These are phyloP conservation scores for Crypturellus tataupa DNA, from an alignment of 2,797 vertebrate genomes.

Conservation along the genomic window DNA sequence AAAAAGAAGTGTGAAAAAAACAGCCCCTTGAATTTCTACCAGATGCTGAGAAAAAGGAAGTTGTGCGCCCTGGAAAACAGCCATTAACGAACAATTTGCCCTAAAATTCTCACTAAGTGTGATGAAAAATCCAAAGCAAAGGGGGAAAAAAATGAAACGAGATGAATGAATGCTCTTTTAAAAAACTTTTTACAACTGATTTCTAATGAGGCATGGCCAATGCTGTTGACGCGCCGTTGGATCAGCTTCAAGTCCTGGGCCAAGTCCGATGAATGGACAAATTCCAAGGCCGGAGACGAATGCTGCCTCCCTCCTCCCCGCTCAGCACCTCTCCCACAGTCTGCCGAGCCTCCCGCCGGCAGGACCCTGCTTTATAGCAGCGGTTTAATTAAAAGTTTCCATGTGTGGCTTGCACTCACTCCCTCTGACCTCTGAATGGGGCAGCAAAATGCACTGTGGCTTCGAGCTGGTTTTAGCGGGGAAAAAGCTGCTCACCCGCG, in stretches of 20 bases:
- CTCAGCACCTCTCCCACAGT: conserved; percentile 47
- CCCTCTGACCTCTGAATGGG: neutral
- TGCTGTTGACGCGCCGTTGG: conserved; percentile 43
- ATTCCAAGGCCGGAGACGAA: conserved; percentile 48
- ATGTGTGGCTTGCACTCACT: neutral
- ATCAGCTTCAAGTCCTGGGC: conserved; percentile 47
- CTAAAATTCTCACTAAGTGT: neutral
- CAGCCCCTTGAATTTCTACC: neutral
- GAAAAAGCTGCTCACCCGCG: conserved; percentile 11
- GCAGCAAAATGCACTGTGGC: conserved; percentile 17
- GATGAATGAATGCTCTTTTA: conserved; percentile 44
- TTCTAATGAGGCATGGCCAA: conserved; percentile 57
- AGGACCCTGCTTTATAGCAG: conserved; percentile 6
- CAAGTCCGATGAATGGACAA: conserved; percentile 35
- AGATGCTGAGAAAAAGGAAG: neutral
- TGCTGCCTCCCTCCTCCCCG: conserved; percentile 24
- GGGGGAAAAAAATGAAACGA: neutral
- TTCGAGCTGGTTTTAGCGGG: conserved; percentile 66
- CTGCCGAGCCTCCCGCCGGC: conserved; percentile 40
- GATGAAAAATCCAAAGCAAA: conserved; percentile 49
- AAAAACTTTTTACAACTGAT: conserved; percentile 57
- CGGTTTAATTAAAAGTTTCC: conserved; percentile 76
- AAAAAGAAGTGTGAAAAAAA: neutral
- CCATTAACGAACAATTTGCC: conserved; percentile 43
- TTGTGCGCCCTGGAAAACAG: conserved; percentile 12